These are phyloP conservation scores for Rhagophthalmus giganteus DNA, from an alignment of 2,888 invertebrate species.

Conservation along the genomic window DNA sequence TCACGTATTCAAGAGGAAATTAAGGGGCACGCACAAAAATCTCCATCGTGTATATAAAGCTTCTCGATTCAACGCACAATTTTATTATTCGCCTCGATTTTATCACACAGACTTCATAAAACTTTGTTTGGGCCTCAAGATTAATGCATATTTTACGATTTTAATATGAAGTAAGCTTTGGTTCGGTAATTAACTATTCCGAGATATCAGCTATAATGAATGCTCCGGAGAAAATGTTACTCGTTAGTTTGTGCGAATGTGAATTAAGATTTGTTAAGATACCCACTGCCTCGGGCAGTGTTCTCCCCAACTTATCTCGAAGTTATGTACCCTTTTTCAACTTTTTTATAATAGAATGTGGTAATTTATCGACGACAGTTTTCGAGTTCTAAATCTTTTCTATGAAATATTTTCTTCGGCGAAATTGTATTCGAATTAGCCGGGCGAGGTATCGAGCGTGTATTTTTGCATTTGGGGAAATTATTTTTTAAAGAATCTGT, in stretches of 20 bases:
- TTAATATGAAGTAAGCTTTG: slow-evolving; percentile 48
- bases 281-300: slow-evolving; percentile 22
- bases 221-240: slow-evolving; percentile 36
- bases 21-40: slow-evolving; percentile 47
- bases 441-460: no score
- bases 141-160: slow-evolving; percentile 53
- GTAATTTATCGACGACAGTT: slow-evolving; percentile 12
- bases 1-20: slow-evolving; percentile 47
- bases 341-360: slow-evolving; percentile 21
- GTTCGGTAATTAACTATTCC: slow-evolving; percentile 48
- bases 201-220: slow-evolving; percentile 42
- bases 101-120: slow-evolving; percentile 52
- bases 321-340: slow-evolving; percentile 23
- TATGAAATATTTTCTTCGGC: background rate
- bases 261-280: slow-evolving; percentile 37
- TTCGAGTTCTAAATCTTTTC: slow-evolving; percentile 1
- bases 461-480: no score
- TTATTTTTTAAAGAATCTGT: no score
- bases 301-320: slow-evolving; percentile 17
- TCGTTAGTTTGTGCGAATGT: slow-evolving; percentile 36
- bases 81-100: slow-evolving; percentile 52
- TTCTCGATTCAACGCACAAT: slow-evolving; percentile 49
- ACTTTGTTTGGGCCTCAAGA: slow-evolving; percentile 48
- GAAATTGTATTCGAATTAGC: background rate
- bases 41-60: slow-evolving; percentile 42